These are phyloP conservation scores for Rallus crepitans DNA, from an alignment of 2,797 vertebrate species.

Conservation along the genomic window DNA sequence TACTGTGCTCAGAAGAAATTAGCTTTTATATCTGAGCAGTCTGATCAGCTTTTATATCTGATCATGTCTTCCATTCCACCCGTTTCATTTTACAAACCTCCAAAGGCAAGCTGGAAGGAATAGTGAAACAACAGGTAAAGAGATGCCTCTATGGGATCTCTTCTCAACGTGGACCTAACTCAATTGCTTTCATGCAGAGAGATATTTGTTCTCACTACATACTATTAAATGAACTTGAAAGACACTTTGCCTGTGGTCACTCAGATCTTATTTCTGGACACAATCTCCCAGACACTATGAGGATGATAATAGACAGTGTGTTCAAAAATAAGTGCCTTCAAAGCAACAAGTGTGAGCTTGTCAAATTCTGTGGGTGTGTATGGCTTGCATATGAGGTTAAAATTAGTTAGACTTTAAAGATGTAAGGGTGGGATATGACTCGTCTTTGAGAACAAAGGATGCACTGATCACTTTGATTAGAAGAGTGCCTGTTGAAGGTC, in stretches of 20 bases:
- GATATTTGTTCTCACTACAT: background rate
- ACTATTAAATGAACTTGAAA: background rate
- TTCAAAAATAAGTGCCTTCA: background rate
- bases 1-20: background rate
- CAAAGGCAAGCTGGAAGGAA: background rate
- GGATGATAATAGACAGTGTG: background rate
- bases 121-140: background rate
- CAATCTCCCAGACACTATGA: background rate
- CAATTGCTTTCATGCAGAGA: background rate
- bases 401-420: background rate
- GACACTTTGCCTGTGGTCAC: background rate
- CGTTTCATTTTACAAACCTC: background rate
- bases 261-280: background rate
- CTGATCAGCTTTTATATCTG: background rate
- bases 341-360: background rate
- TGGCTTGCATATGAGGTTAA: background rate
- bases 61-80: background rate
- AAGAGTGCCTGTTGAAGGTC: background rate
- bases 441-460: background rate
- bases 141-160: background rate
- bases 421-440: background rate
- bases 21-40: background rate
- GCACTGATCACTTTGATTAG: background rate
- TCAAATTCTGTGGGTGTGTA: background rate
- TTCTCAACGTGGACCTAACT: background rate